Conservation (phyloP, 92 coral and sea anemone genomes). For the Actinostola sp. region DNA sequence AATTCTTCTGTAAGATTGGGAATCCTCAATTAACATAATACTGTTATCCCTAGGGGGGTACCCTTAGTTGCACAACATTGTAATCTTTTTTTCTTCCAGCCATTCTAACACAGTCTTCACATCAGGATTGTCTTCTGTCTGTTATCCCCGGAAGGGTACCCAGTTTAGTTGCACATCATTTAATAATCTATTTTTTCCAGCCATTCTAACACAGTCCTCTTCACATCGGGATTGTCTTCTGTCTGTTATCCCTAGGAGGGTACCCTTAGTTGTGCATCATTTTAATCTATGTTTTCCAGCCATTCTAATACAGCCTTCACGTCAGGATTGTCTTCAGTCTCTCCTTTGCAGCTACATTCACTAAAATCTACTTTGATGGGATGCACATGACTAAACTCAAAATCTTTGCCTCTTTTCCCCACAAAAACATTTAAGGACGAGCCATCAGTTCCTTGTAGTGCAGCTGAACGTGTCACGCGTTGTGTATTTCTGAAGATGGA, state of each 20-base stretch:
- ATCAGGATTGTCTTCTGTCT: constrained; percentile 54
- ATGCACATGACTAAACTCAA: constrained; percentile 81
- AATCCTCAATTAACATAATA: too few relatives aligned
- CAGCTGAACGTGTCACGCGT: constrained; percentile 97
- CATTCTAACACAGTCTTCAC: constrained; percentile 42
- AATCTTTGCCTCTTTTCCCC: constrained; percentile 91
- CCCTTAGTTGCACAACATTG: too few relatives aligned
- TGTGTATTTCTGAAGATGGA: constrained; percentile 81
- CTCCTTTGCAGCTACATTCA: constrained; percentile 91
- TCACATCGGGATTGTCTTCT: constrained; percentile 49
- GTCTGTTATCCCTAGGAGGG: too few relatives aligned
- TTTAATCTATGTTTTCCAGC: constrained; percentile 68
- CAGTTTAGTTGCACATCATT: too few relatives aligned
- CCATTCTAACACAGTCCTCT: constrained; percentile 52
- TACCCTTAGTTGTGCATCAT: too few relatives aligned
- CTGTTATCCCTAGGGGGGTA: too few relatives aligned
- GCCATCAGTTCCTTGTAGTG: constrained; percentile 91
- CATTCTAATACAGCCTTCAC: constrained; percentile 43
- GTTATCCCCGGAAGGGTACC: too few relatives aligned
- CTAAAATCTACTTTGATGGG: constrained; percentile 83
- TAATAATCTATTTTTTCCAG: constrained; percentile 69
- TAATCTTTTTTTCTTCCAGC: constrained; percentile 69
- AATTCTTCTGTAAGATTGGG: too few relatives aligned
- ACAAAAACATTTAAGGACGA: constrained; percentile 62
- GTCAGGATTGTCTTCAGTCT: constrained; percentile 53